Evolutionary conservation across 2,888 invertebrate species (phyloP), one percentile per base, ranked within the genome.

Genomic region (Peribatodes rhomboidaria): DNA sequence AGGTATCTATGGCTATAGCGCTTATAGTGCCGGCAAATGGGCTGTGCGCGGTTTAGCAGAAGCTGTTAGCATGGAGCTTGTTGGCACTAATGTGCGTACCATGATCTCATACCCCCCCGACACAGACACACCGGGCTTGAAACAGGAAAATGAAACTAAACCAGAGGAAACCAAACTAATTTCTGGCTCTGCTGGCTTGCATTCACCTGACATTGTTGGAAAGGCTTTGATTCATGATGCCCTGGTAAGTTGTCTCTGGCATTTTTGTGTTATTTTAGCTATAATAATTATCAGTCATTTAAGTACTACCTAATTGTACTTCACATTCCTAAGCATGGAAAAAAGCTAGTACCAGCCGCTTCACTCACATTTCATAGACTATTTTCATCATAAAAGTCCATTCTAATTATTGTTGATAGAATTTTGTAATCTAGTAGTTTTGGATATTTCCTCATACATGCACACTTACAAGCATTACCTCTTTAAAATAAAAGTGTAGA

Each of bases 61-160:
- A 87, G 95, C 98, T 22, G 91, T 99, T n/a, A 95, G 96, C 46
- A 99, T 98, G 98, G 99, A 99, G 93, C 94, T 98, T 42, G 94
- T 95, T 41, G 97, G 97, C 0, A 96, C 97, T 74, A 96, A 97
- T 65, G 95, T 99, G 0, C 94, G 95, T 13, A 95, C 99, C 0
- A 99, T 98, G 1, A 82, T 99, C 18, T 95, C 97, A 1, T 95
- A 97, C 75, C 99, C 99, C 2, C 98, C 99, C 0, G 99, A 99
- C 82, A 99, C 99, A 0, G 98, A 99, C 79, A 99, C 99, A 0
- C 99, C 99, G 13, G 99, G 99, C 14, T 98, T 97, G 86, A 96
- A 96, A 67, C 94, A 95, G 71, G 99, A 99, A 88, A 96, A 98
- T 77, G 94, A 96, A 67, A 95, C 96, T 0, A 99, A 98, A 89